Evolutionary conservation across 2,888 invertebrate species (phyloP), one percentile per base, ranked within the genome.

Genomic region (Suillia variegata): DNA sequence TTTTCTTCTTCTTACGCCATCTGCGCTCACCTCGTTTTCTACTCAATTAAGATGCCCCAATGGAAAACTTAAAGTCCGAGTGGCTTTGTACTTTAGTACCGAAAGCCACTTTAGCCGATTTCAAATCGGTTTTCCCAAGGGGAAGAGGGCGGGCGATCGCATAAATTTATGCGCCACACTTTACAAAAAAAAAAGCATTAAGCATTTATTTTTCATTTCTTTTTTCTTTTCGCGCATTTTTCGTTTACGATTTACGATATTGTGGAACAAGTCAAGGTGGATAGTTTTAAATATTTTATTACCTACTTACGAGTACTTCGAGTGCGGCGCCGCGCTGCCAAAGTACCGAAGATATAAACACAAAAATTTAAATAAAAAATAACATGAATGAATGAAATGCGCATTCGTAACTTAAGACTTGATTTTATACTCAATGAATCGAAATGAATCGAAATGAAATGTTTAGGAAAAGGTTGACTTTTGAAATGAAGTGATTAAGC

Each of bases 261-360:
- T 38, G 6, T 34, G 22, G 17, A 31, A 51, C 58, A 56, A 58
- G 59, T 61, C 62, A 66, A 64, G 64, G 61, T 63, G 55, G 52
- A 50, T 60, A 57, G 42, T 53, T 55, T 58, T 48, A n/a, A 56
- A 53, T 48, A 45, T 18, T n/a, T 22, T 33, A 24, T 12, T 13
- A 38, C n/a, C 5, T 13, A n/a, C n/a, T 5, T 38, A 4, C 38
- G 13, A 38, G 15, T 38, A 52, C 15, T 26, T 33, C 17, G n/a
- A n/a, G n/a, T n/a, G n/a, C n/a, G n/a, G n/a, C n/a, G n/a, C n/a
- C n/a, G n/a, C n/a, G n/a, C n/a, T n/a, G n/a, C n/a, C n/a, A n/a
- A n/a, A n/a, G n/a, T n/a, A n/a, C n/a, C n/a, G n/a, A n/a, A n/a
- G n/a, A n/a, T n/a, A n/a, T n/a, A n/a, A n/a, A n/a, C n/a, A n/a